Percentiles rank a stretch among this genome's conserved stretches.
phyloP scores from a whole-genome alignment of 2,797 vertebrate genomes.

The Podargus strigoides region DNA sequence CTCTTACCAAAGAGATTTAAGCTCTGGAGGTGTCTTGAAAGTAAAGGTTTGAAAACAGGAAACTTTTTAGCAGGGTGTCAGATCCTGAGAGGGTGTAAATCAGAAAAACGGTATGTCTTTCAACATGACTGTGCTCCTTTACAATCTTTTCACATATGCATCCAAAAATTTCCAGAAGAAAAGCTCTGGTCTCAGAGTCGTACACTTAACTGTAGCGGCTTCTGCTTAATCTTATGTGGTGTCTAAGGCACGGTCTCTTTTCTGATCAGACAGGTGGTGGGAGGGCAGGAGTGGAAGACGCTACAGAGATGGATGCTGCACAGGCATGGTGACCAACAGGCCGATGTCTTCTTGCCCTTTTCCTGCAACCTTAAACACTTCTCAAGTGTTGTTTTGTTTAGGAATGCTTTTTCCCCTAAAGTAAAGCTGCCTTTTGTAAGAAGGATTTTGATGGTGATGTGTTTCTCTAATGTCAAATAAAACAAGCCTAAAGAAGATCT shows the following conservation, averaged over 20 bases:
- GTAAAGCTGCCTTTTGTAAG: not conserved
- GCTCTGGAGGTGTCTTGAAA: not conserved
- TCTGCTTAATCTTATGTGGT: not conserved
- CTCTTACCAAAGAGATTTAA: not conserved
- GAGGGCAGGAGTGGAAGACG: no score
- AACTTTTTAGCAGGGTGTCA: not conserved
- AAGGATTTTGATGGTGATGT: not conserved
- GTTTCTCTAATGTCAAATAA: not conserved
- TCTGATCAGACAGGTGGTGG: no score
- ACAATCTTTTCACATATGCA: not conserved
- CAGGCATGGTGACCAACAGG: no score
- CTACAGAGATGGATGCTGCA: no score
- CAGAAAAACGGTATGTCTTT: not conserved
- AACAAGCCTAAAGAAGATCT: not conserved
- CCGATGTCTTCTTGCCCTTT: no score
- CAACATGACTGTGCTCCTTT: not conserved
- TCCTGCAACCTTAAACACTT: no score
- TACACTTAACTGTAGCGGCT: not conserved
- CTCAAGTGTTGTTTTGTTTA: not conserved
- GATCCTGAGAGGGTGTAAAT: not conserved
- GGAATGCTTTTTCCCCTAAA: not conserved
- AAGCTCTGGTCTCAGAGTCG: not conserved
- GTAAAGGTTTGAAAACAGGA: not conserved
- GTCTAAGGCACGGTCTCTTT: no score
- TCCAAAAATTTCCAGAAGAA: not conserved